Evolutionary conservation across 2,888 invertebrate genomes (phyloP).

Genomic region (Rhorus exstirpatorius): DNA sequence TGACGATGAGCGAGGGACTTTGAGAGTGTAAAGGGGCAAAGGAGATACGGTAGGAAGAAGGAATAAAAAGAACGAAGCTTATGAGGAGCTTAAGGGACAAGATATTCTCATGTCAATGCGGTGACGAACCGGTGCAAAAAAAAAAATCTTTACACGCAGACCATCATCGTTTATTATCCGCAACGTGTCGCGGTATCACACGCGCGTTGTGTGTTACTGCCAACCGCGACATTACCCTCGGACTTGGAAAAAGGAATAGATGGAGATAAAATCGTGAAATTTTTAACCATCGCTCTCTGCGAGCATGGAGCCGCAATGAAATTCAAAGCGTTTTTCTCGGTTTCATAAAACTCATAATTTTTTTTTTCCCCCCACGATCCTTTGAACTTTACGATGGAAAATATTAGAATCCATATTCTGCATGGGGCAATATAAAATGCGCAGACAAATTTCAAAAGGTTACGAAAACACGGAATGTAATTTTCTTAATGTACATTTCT

Average conservation of each 20-base stretch:
- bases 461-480: too few relatives aligned
- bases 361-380: not conserved
- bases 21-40: slow-evolving; percentile 27
- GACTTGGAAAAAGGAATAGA: not conserved
- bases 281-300: slow-evolving; percentile 42
- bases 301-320: slow-evolving; percentile 22
- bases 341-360: slow-evolving; percentile 18
- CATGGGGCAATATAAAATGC: too few relatives aligned
- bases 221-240: slow-evolving; percentile 30
- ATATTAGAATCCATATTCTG: not conserved
- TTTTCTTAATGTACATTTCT: too few relatives aligned
- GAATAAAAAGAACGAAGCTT: slow-evolving; percentile 1
- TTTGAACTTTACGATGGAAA: slow-evolving; percentile 14
- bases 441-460: too few relatives aligned
- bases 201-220: slow-evolving; percentile 12
- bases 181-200: slow-evolving; percentile 4
- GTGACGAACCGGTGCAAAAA: not conserved
- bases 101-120: slow-evolving; percentile 50
- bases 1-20: slow-evolving; percentile 39
- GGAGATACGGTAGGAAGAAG: slow-evolving; percentile 14
- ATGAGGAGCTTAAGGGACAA: slow-evolving; percentile 35
- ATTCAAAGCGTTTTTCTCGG: slow-evolving; percentile 22
- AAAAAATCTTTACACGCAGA: slow-evolving; percentile 33
- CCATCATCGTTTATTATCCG: slow-evolving; percentile 30
- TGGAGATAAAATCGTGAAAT: slow-evolving; percentile 38